Evolutionary conservation across 2,113 vertebrate genomes (phyloP).

Genomic region (Columbina picui): DNA sequence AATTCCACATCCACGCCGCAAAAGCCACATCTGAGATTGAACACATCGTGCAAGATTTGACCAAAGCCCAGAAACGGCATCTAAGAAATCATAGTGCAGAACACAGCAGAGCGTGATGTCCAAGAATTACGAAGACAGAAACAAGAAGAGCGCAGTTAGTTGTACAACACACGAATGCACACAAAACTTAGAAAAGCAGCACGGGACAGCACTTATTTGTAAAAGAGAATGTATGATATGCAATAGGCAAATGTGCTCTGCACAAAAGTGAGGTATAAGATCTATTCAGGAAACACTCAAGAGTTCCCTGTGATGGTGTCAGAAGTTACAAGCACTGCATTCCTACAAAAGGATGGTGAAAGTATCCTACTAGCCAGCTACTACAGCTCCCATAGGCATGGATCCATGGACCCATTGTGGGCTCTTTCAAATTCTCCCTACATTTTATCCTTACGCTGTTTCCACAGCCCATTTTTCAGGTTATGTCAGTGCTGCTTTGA

Average conservation of each 20-base stretch:
- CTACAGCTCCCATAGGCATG: background rate
- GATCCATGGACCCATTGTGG: background rate
- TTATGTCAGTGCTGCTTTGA: background rate
- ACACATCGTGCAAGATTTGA: background rate
- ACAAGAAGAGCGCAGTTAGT: background rate
- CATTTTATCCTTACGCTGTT: background rate
- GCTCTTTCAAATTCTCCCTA: background rate
- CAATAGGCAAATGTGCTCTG: background rate
- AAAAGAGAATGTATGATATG: background rate
- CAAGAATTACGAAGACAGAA: background rate
- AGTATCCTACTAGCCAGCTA: background rate
- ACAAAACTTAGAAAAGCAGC: background rate
- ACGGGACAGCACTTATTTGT: background rate
- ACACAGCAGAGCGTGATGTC: background rate
- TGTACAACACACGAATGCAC: accelerated
- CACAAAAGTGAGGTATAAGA: background rate
- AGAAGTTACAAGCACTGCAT: background rate
- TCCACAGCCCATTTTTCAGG: background rate
- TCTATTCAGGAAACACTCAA: background rate
- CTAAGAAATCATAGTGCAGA: background rate
- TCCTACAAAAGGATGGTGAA: background rate
- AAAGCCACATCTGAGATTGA: background rate
- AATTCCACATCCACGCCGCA: background rate
- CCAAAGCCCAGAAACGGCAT: background rate
- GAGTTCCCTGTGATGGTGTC: background rate